Evolutionary conservation across 2,797 vertebrate genomes (phyloP).

Genomic region (Cichlasoma orientale): DNA sequence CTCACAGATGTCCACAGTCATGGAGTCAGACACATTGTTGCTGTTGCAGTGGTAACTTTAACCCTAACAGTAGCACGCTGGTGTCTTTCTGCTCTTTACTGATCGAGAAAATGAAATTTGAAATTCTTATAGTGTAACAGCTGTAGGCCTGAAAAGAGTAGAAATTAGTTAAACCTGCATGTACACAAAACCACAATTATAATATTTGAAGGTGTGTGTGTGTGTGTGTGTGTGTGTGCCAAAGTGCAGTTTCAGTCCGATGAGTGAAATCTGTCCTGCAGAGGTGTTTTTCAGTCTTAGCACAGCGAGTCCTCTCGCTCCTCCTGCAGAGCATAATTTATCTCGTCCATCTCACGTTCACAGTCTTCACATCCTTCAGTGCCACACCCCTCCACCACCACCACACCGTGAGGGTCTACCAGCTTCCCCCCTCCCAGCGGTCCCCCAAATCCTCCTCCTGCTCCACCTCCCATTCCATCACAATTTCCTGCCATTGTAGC

Average conservation of each 20-base stretch:
- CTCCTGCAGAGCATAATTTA: constrained; percentile 69
- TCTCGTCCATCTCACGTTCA: constrained; percentile 78
- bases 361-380: constrained; percentile 81
- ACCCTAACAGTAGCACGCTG: fast-evolving
- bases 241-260: not conserved
- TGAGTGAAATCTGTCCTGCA: not conserved
- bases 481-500: not conserved
- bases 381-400: constrained; percentile 76
- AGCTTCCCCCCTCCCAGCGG: constrained; percentile 23
- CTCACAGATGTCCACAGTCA: fast-evolving
- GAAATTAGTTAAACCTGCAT: not conserved
- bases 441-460: constrained; percentile 1
- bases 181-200: not conserved
- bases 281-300: constrained; percentile 26
- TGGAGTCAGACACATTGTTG: not conserved
- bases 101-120: not conserved
- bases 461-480: not conserved
- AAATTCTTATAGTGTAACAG: not conserved
- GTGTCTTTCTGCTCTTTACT: not conserved
- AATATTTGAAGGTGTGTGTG: not conserved
- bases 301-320: constrained; percentile 73
- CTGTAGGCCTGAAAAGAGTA: not conserved
- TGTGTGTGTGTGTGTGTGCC: not conserved
- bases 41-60: not conserved
- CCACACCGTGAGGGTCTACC: constrained; percentile 60